Percentiles rank a stretch among this genome's conserved stretches.
These are phyloP conservation scores for Scaptomyza graminum DNA, from an alignment of 1,140 invertebrate genomes.

Conservation along the genomic window DNA sequence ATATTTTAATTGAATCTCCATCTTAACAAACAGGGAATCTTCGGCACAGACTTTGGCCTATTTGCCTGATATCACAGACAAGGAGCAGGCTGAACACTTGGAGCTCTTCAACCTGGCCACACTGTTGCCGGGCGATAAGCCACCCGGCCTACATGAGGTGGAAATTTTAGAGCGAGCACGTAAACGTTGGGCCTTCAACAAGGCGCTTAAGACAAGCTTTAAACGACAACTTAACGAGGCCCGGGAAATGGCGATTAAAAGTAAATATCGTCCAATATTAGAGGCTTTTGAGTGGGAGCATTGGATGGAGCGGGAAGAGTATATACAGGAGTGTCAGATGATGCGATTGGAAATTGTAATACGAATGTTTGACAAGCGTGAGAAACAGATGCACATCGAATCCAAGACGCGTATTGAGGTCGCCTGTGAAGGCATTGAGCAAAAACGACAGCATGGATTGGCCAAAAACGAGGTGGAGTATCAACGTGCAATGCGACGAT, in stretches of 20 bases:
- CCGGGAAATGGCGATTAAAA: constrained; percentile 34
- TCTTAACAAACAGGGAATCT: constrained; percentile 84
- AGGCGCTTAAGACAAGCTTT: constrained; percentile 61
- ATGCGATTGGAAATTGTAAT: constrained; percentile 85
- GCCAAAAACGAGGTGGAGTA: constrained; percentile 79
- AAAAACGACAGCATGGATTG: constrained; percentile 80
- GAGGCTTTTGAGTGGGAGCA: constrained; percentile 83
- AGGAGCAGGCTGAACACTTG: constrained; percentile 40
- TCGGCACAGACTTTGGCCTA: constrained; percentile 90
- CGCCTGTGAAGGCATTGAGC: constrained; percentile 75
- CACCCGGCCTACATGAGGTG: constrained; percentile 72
- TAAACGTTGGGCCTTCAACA: constrained; percentile 75
- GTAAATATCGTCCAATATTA: constrained; percentile 48
- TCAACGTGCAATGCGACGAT: constrained; percentile 73
- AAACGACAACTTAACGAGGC: constrained; percentile 33
- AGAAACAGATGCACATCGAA: constrained; percentile 77
- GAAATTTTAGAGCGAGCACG: constrained; percentile 75
- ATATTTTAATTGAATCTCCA: no score
- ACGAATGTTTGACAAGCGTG: constrained; percentile 80
- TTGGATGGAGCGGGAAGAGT: constrained; percentile 83
- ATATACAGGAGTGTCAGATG: constrained; percentile 86
- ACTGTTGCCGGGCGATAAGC: constrained; percentile 52
- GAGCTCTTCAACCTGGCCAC: constrained; percentile 69
- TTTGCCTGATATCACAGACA: constrained; percentile 85
- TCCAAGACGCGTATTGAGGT: constrained; percentile 83